phyloP scores from a whole-genome alignment of 2,113 vertebrate species.

The Thomomys bottae region DNA sequence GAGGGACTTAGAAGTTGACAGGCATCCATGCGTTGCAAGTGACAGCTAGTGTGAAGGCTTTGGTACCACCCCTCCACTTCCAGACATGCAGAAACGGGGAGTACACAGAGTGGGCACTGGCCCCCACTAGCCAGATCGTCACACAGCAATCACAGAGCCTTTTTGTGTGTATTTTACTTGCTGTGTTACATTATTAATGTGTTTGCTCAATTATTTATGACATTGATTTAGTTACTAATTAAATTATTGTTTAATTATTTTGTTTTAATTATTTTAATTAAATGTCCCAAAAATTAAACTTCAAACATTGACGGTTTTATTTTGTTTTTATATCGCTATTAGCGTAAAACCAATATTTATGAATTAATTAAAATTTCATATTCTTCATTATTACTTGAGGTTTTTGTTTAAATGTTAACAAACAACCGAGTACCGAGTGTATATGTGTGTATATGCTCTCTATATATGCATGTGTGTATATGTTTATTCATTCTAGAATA shows the following conservation, averaged over 20 bases:
- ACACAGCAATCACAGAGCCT: neutral
- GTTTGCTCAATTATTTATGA: too few species aligned
- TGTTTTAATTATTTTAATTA: neutral
- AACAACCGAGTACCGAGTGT: neutral
- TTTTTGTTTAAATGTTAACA: constrained; percentile 13
- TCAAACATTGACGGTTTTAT: neutral
- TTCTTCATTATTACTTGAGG: neutral
- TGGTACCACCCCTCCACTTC: neutral
- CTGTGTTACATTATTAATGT: too few species aligned
- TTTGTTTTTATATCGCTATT: neutral
- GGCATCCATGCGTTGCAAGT: neutral
- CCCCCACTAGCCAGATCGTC: neutral
- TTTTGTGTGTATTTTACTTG: neutral
- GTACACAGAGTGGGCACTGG: neutral
- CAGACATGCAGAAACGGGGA: neutral
- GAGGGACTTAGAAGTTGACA: neutral
- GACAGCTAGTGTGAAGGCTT: neutral
- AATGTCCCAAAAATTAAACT: neutral
- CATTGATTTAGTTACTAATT: too few species aligned
- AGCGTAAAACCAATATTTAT: neutral
- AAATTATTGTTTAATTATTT: too few species aligned
- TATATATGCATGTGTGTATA: too few species aligned
- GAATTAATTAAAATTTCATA: neutral
- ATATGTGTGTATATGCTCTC: too few species aligned
- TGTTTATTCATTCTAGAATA: too few species aligned